phyloP scores from a whole-genome alignment of 2,888 invertebrate genomes.

The Ctenicera cuprea region DNA sequence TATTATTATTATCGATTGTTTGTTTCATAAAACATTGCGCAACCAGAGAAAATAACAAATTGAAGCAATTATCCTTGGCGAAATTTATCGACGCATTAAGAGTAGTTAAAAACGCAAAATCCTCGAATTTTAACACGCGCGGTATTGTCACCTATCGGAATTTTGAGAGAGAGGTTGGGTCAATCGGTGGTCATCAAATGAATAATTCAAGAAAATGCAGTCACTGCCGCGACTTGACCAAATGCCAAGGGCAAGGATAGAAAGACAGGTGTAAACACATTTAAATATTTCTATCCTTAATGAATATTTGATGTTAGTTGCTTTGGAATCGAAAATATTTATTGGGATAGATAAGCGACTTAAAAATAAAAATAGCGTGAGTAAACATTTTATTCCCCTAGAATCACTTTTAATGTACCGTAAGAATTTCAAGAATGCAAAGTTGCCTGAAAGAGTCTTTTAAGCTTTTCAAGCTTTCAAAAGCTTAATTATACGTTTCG shows the following conservation, averaged over 20 bases:
- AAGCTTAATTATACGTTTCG: too few relatives aligned
- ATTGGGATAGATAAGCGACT: background rate
- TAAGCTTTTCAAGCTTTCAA: too few relatives aligned
- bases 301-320: conserved; percentile 12
- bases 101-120: background rate
- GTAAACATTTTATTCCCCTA: background rate
- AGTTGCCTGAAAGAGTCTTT: too few relatives aligned
- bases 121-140: background rate
- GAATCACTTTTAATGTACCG: too few relatives aligned
- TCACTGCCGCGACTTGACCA: conserved; percentile 19
- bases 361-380: background rate
- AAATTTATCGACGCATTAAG: background rate
- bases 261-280: conserved; percentile 25
- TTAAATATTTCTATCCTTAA: conserved; percentile 2
- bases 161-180: conserved; percentile 25
- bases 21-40: conserved; percentile 1
- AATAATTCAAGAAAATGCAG: conserved; percentile 30
- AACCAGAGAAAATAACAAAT: background rate
- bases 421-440: too few relatives aligned
- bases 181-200: conserved; percentile 23
- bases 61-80: background rate
- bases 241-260: conserved; percentile 41
- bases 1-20: conserved; percentile 3
- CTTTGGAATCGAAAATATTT: background rate
- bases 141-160: conserved; percentile 21